Evolutionary conservation across 2,113 vertebrate genomes (phyloP).

Genomic region (Cynocephalus volans): DNA sequence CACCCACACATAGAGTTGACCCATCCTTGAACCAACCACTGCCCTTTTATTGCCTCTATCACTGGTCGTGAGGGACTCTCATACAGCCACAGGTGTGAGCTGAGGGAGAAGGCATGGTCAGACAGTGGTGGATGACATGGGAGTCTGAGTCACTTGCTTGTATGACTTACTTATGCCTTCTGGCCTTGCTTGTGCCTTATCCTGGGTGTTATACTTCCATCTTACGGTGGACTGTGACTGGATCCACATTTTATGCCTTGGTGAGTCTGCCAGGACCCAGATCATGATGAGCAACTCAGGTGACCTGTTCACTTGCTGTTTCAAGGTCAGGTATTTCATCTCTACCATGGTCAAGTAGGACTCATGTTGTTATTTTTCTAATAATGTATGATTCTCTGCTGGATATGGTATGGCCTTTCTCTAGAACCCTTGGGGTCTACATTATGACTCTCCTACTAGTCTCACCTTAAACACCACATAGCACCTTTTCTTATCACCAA

Average conservation of each 20-base stretch:
- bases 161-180: neutral
- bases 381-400: neutral
- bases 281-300: neutral
- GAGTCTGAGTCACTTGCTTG: neutral
- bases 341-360: neutral
- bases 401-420: neutral
- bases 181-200: neutral
- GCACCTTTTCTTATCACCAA: neutral
- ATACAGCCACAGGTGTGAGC: neutral
- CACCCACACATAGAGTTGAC: neutral
- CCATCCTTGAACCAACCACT: neutral
- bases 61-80: neutral
- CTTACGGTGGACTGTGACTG: neutral
- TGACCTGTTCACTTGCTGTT: neutral
- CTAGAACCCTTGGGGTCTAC: no score
- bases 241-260: neutral
- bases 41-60: neutral
- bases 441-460: neutral
- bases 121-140: no score
- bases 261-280: neutral
- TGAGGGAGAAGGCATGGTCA: neutral
- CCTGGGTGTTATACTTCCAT: neutral
- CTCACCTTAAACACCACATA: neutral
- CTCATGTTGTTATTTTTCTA: neutral
- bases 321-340: neutral